Evolutionary conservation across 2,888 invertebrate species (phyloP).

Genomic region (Coecobrya sp.): DNA sequence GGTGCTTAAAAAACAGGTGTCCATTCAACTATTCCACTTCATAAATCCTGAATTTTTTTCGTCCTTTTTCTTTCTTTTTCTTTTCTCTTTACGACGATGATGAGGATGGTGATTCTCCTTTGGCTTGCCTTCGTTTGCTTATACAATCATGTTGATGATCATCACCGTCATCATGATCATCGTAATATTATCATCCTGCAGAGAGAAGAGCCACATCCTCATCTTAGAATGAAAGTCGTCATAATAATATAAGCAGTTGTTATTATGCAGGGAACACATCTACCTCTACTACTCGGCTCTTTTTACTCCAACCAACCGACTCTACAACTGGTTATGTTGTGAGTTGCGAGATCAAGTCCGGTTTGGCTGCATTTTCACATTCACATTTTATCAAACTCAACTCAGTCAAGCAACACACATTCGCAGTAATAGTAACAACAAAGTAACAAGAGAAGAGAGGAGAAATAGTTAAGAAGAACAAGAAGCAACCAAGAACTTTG

Average conservation of each 20-base stretch:
- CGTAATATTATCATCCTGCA: conserved; percentile 60
- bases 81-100: conserved; percentile 9
- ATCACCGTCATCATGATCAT: conserved; percentile 60
- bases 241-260: conserved; percentile 24
- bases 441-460: conserved; percentile 56
- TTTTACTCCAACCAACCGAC: background rate
- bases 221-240: conserved; percentile 28
- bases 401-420: conserved; percentile 53
- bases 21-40: conserved; percentile 85
- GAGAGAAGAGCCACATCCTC: conserved; percentile 59
- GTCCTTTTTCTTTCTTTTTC: conserved; percentile 53
- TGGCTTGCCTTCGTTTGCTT: conserved; percentile 47
- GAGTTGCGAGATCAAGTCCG: conserved; percentile 79
- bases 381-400: conserved; percentile 59
- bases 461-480: conserved; percentile 17
- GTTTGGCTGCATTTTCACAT: conserved; percentile 84
- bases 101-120: conserved; percentile 5
- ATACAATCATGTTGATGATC: conserved; percentile 27
- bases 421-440: background rate
- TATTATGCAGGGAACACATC: conserved; percentile 33
- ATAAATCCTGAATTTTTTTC: conserved; percentile 85
- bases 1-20: conserved; percentile 85
- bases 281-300: background rate
- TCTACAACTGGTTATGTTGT: conserved; percentile 78
- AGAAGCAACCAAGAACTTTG: conserved; percentile 37